Conservation (phyloP, 1,140 invertebrate genomes). For the Scaptodrosophila lebanonensis region DNA sequence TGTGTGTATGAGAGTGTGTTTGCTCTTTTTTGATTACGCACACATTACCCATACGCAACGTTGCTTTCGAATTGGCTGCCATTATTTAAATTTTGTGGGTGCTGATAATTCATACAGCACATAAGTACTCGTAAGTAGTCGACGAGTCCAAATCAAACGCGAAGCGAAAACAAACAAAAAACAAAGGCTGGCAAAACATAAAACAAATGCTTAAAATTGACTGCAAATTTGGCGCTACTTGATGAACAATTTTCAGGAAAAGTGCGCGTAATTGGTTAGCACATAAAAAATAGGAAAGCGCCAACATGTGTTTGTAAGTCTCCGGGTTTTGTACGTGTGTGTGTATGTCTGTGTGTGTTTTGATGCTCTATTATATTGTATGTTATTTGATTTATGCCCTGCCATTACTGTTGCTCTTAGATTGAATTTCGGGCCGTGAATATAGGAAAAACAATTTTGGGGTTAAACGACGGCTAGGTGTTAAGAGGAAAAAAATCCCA, state of each 20-base stretch:
- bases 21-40: no score
- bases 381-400: conserved; percentile 22
- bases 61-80: no score
- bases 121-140: not conserved
- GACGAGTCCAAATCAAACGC: conserved; percentile 5
- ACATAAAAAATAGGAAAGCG: no score
- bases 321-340: not conserved
- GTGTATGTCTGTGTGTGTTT: not conserved
- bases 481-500: no score
- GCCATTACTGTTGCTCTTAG: no score
- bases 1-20: no score
- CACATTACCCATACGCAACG: no score
- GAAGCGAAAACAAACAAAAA: no score
- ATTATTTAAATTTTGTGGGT: conserved; percentile 5
- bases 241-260: conserved; percentile 47
- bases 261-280: conserved; percentile 57
- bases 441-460: no score
- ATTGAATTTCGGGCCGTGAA: no score
- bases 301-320: conserved; percentile 54
- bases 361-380: not conserved
- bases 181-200: conserved; percentile 22
- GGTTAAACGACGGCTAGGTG: no score
- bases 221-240: conserved; percentile 27
- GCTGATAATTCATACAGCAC: conserved; percentile 1
- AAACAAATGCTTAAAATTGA: conserved; percentile 16